A percentile compares a stretch with the other conserved stretches of the same genome.
Conservation (phyloP, 2,797 vertebrate species). For the Myripristis jacobus region DNA sequence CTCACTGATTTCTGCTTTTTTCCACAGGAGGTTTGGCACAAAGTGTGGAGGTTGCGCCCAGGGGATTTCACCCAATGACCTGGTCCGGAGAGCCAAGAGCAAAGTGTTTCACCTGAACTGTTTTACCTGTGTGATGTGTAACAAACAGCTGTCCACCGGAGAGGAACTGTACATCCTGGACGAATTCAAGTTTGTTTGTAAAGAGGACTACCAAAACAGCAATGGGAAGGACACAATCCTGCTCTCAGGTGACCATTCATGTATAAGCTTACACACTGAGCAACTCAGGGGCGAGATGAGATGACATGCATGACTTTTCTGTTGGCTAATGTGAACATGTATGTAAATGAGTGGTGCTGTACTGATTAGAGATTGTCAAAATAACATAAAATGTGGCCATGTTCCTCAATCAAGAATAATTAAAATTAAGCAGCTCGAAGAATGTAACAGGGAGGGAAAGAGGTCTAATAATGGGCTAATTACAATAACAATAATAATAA, state of each 20-base stretch:
- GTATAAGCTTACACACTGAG: no score
- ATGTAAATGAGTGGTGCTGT: no score
- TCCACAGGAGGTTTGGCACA: slow-evolving; percentile 91
- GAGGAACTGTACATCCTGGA: slow-evolving; percentile 97
- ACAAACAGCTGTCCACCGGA: slow-evolving; percentile 96
- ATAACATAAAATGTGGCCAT: no score
- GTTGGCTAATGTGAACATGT: no score
- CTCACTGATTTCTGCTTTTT: slow-evolving; percentile 18
- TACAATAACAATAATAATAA: no score
- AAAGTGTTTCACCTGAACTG: slow-evolving; percentile 98
- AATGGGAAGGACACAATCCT: slow-evolving; percentile 91
- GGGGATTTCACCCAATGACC: slow-evolving; percentile 94
- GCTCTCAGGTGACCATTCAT: slow-evolving; percentile 86
- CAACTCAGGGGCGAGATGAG: no score
- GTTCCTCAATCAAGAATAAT: no score
- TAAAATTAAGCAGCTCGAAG: no score
- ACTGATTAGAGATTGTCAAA: no score
- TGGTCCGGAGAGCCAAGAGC: slow-evolving; percentile 93
- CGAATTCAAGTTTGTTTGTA: slow-evolving; percentile 96
- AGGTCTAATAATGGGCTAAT: no score
- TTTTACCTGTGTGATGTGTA: slow-evolving; percentile 96
- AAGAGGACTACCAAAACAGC: slow-evolving; percentile 93
- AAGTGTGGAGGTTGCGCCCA: slow-evolving; percentile 95
- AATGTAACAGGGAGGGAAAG: no score
- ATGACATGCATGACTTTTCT: no score